These are phyloP conservation scores for Osmoderma eremita DNA, from an alignment of 2,888 invertebrate genomes.

Conservation along the genomic window DNA sequence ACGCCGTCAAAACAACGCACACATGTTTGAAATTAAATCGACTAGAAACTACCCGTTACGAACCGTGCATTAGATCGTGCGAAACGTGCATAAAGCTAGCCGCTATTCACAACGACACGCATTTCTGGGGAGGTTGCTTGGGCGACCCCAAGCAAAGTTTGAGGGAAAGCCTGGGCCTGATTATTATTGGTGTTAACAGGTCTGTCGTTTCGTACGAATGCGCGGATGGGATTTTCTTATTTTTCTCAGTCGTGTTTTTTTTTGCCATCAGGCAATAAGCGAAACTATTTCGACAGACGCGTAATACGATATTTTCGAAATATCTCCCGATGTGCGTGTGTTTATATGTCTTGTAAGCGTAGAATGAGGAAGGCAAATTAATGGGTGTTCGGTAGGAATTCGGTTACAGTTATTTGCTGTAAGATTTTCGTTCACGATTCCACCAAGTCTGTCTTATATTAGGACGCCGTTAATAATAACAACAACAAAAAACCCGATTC, in stretches of 20 bases:
- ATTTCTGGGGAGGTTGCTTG: slow-evolving; percentile 2
- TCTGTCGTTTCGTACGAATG: neutral
- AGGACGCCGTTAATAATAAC: too few species aligned
- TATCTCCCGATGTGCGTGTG: neutral
- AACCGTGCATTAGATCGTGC: slow-evolving; percentile 16
- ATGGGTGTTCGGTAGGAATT: too few species aligned
- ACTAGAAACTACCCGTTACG: slow-evolving; percentile 31
- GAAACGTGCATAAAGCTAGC: slow-evolving; percentile 6
- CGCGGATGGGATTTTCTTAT: neutral
- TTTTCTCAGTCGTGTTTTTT: neutral
- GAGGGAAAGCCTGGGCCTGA: neutral
- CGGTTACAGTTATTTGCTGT: too few species aligned
- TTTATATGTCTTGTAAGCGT: neutral
- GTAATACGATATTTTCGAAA: slow-evolving; percentile 25
- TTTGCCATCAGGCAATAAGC: slow-evolving; percentile 8
- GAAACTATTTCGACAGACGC: slow-evolving; percentile 10
- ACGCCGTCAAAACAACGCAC: slow-evolving; percentile 34
- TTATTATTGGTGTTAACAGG: slow-evolving; percentile 11
- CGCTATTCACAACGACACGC: neutral
- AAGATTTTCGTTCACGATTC: too few species aligned
- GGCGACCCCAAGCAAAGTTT: slow-evolving; percentile 29
- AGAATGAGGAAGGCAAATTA: too few species aligned
- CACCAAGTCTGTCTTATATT: too few species aligned
- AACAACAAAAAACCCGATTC: too few species aligned
- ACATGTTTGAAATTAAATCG: slow-evolving; percentile 30